Evolutionary conservation across 2,888 invertebrate genomes (phyloP), one percentile per base, ranked within the genome.

Genomic region (Orgyia antiqua): DNA sequence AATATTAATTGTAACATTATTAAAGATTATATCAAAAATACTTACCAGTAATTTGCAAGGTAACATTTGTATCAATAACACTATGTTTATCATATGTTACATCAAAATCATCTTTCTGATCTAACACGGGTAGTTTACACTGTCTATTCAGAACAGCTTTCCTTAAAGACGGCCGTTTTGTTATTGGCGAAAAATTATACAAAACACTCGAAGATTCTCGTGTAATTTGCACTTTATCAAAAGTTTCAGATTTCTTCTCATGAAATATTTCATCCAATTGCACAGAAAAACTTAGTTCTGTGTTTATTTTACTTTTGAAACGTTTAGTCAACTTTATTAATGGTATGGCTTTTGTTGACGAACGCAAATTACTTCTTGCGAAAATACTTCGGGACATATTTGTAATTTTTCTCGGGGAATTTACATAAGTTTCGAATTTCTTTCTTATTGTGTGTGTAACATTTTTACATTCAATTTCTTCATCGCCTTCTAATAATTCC

Each of bases 21-120:
- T n/a, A n/a, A n/a, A n/a, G n/a, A n/a, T n/a, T n/a, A n/a, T n/a
- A n/a, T n/a, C n/a, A n/a, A 10, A 10, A 23, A 7, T 12, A 39
- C 36, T 31, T 55, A 83, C 84, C 82, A 54, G 83, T 77, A 36
- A 86, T 75, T 51, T 84, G 83, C 29, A 84, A 57, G 46, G 68
- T 76, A 8, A 65, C 70, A 2, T 64, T 58, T 15, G 70, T 75
- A 51, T 80, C 74, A 38, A 75, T 55, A 3, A 68, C 31, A 30
- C 51, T 62, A n/a, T 53, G 65, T 31, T 47, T 60, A 13, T 47
- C 49, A 9, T 39, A 39, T n/a, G 26, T 39, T 5, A 24, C 32
- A 36, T 41, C 38, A n/a, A 36, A 33, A 27, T 38, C 39, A 19
- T 40, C 40, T 4, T 50, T 45, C 15, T 2, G 41, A 10, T 54